A percentile compares a stretch with the other conserved stretches of the same genome.
Evolutionary conservation across 2,113 vertebrate genomes (phyloP).

Genomic region (Sprattus sprattus): DNA sequence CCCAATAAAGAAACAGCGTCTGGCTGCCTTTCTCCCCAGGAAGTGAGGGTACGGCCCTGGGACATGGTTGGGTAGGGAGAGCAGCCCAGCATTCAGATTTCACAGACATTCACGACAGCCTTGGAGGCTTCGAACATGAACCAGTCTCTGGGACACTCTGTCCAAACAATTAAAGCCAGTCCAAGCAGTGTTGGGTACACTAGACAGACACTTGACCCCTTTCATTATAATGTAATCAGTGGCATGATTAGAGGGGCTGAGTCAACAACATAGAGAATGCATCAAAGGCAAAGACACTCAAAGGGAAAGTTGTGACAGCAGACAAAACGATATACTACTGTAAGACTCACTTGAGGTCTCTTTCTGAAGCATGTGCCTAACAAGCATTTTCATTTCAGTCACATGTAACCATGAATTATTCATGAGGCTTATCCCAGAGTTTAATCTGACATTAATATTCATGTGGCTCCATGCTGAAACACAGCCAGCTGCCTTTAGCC

Average conservation of each 20-base stretch:
- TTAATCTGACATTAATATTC: conserved; percentile 52
- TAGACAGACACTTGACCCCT: conserved; percentile 31
- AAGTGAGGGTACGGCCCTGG: conserved; percentile 73
- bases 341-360: conserved; percentile 20
- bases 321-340: conserved; percentile 40
- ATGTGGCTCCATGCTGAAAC: conserved; percentile 42
- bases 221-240: conserved; percentile 42
- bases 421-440: conserved; percentile 36
- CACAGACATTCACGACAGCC: conserved; percentile 26
- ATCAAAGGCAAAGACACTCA: conserved; percentile 8
- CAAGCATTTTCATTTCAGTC: conserved; percentile 50
- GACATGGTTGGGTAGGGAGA: not conserved
- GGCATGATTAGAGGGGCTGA: conserved; percentile 29
- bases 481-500: conserved; percentile 47
- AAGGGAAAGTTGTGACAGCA: not conserved
- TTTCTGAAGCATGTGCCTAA: conserved; percentile 14
- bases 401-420: conserved; percentile 40
- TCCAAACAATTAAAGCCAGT: conserved; percentile 38
- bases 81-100: conserved; percentile 22
- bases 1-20: conserved; percentile 97
- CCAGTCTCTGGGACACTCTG: conserved; percentile 15
- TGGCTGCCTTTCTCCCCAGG: conserved; percentile 92
- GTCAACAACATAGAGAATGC: conserved; percentile 30
- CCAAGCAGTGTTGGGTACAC: conserved; percentile 18
- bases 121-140: conserved; percentile 20